These are phyloP conservation scores for Aspidapion aeneum DNA, from an alignment of 2,888 invertebrate genomes.

Conservation along the genomic window DNA sequence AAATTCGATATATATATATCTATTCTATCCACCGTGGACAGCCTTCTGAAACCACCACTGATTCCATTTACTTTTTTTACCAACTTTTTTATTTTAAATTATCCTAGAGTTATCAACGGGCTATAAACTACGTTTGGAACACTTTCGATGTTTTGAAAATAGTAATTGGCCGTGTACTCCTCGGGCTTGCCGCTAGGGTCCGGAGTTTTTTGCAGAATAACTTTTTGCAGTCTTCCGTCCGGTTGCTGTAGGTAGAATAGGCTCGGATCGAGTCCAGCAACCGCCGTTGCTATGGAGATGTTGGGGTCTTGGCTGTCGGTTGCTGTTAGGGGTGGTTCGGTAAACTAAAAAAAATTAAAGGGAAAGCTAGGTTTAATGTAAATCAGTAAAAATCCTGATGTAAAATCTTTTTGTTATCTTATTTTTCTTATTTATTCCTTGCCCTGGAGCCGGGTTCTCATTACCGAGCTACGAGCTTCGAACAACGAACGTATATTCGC, in stretches of 20 bases:
- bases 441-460: too few species aligned
- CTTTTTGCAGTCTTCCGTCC: conserved; percentile 31
- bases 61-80: too few species aligned
- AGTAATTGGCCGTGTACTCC: conserved; percentile 31
- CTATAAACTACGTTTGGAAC: conserved; percentile 27
- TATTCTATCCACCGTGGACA: too few species aligned
- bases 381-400: neutral
- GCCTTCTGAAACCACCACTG: too few species aligned
- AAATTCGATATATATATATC: too few species aligned
- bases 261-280: conserved; percentile 22
- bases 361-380: neutral
- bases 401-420: too few species aligned
- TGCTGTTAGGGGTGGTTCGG: conserved; percentile 3
- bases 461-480: too few species aligned
- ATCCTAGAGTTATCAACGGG: conserved; percentile 25
- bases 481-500: too few species aligned
- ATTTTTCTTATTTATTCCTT: too few species aligned
- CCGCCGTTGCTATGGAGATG: conserved; percentile 30
- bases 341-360: conserved; percentile 11
- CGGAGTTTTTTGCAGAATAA: conserved; percentile 26
- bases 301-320: conserved; percentile 22
- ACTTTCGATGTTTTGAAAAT: conserved; percentile 29
- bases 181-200: conserved; percentile 25
- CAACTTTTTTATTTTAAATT: too few species aligned
- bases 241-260: conserved; percentile 31